Evolutionary conservation across 2,113 vertebrate species (phyloP).

Genomic region (Burhinus oedicnemus): DNA sequence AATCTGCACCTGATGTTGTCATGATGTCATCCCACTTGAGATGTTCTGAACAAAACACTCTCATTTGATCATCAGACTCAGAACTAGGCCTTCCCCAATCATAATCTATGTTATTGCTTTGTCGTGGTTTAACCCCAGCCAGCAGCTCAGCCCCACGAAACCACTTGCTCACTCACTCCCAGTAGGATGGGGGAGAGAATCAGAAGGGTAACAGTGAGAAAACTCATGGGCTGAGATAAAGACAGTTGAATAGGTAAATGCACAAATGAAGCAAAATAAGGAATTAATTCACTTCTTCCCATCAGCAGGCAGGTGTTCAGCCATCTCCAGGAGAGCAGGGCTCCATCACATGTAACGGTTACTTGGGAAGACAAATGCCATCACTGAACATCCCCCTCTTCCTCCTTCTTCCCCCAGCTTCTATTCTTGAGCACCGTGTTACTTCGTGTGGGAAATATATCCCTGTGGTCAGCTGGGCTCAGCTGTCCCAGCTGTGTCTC

Average conservation of each 20-base stretch:
- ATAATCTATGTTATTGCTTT: not conserved
- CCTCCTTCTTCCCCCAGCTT: not conserved
- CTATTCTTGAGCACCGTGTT: not conserved
- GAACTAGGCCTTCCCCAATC: not conserved
- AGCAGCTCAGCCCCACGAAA: not conserved
- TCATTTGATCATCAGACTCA: not conserved
- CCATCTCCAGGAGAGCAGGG: not conserved
- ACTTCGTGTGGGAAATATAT: not conserved
- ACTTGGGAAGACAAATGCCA: not conserved
- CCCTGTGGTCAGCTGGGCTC: not conserved
- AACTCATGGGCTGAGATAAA: not conserved
- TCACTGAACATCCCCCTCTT: rapidly evolving
- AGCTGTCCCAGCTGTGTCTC: not conserved
- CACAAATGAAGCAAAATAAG: not conserved
- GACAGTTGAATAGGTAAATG: not conserved
- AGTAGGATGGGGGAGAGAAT: not conserved
- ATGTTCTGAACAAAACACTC: not conserved
- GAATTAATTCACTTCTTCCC: not conserved
- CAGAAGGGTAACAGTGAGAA: not conserved
- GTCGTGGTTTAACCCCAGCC: not conserved
- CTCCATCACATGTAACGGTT: rapidly evolving
- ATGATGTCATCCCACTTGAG: not conserved
- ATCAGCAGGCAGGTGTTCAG: not conserved
- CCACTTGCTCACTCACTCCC: not conserved
- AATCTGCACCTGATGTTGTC: not conserved